These are phyloP conservation scores for Rana temporaria DNA, from an alignment of 2,113 vertebrate species.

Conservation along the genomic window DNA sequence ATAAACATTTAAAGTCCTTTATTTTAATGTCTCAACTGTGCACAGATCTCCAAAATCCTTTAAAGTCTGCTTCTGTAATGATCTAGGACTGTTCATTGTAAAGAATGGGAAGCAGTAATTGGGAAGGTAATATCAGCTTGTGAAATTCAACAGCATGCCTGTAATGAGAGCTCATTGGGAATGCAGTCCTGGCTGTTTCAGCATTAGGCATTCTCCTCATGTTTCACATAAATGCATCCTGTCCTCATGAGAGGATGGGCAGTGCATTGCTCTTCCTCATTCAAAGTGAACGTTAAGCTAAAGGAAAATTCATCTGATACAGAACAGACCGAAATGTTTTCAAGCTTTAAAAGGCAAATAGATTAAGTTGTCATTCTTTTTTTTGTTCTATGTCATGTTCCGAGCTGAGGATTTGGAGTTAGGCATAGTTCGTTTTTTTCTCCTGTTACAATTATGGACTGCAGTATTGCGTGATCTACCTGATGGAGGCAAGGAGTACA, in stretches of 20 bases:
- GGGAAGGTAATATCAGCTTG: conserved; percentile 51
- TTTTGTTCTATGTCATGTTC: conserved; percentile 65
- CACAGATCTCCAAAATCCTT: neutral
- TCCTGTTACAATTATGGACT: conserved; percentile 59
- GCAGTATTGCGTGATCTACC: conserved; percentile 58
- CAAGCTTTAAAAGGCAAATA: conserved; percentile 62
- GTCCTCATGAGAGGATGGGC: conserved; percentile 70
- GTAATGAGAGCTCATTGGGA: conserved; percentile 79
- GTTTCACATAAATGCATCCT: conserved; percentile 80
- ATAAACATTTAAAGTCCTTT: too few species aligned
- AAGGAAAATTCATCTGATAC: conserved; percentile 73
- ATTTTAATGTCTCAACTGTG: neutral
- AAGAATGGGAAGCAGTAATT: conserved; percentile 52
- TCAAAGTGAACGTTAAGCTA: conserved; percentile 75
- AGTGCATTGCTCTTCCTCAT: conserved; percentile 69
- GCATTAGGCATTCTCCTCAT: conserved; percentile 79
- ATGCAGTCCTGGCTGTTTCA: conserved; percentile 71
- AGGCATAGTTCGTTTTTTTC: conserved; percentile 61
- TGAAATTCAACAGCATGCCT: conserved; percentile 71
- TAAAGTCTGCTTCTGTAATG: conserved; percentile 26
- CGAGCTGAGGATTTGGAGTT: conserved; percentile 58
- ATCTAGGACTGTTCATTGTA: conserved; percentile 33
- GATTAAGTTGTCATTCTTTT: conserved; percentile 65
- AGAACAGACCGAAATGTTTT: conserved; percentile 65
- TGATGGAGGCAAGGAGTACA: conserved; percentile 33